Evolutionary conservation across 2,113 vertebrate genomes (phyloP).

Genomic region (Hydrolagus affinis): DNA sequence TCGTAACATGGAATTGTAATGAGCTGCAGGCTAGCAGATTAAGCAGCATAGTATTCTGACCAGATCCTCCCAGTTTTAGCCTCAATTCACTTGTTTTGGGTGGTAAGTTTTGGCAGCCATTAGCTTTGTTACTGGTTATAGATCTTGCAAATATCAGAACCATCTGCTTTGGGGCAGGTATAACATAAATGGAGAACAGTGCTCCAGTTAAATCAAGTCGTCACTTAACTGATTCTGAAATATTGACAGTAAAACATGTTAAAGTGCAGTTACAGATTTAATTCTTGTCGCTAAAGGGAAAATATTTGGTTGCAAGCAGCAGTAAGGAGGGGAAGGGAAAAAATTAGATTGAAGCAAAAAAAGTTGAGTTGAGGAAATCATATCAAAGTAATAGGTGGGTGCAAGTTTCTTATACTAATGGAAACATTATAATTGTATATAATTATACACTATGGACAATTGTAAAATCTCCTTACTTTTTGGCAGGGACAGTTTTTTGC

Average conservation of each 20-base stretch:
- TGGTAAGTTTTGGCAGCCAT: background rate
- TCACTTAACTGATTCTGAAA: background rate
- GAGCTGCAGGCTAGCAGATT: no score
- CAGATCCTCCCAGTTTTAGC: no score
- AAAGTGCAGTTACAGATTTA: background rate
- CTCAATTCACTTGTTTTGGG: no score
- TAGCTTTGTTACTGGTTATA: background rate
- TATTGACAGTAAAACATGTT: background rate
- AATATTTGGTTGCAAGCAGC: background rate
- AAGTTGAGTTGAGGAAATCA: background rate
- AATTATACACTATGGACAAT: background rate
- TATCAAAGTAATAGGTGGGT: background rate
- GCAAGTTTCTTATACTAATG: no score
- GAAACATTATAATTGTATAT: background rate
- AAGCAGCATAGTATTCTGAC: no score
- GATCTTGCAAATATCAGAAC: background rate
- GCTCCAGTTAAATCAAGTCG: background rate
- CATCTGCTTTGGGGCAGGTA: background rate
- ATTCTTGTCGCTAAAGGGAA: background rate
- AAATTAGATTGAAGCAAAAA: background rate
- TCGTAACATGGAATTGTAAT: no score
- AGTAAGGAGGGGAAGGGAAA: background rate
- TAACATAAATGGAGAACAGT: background rate
- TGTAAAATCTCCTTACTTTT: constrained; percentile 71
- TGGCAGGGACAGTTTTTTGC: constrained; percentile 96